Conservation (phyloP, 2,888 invertebrate genomes). For the Cantharis lateralis region DNA sequence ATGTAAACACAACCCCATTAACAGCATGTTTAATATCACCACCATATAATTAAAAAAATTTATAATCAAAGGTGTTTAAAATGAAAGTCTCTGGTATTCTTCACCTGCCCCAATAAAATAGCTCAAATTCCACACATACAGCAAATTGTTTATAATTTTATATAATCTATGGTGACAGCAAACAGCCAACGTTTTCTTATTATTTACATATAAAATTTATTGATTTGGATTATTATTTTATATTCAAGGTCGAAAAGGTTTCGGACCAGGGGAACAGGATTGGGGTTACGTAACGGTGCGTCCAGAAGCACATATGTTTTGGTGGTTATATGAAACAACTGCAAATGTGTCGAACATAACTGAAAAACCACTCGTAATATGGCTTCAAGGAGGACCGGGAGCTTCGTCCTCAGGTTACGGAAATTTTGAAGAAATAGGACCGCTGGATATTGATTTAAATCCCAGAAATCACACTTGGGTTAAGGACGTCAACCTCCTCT, state of each 20-base stretch:
- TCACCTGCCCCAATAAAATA: not conserved
- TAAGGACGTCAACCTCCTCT: slow-evolving; percentile 77
- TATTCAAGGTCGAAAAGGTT: slow-evolving; percentile 46
- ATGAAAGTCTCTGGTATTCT: not conserved
- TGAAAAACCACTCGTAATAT: slow-evolving; percentile 78
- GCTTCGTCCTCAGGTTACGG: slow-evolving; percentile 63
- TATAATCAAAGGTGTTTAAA: not conserved
- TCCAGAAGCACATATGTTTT: slow-evolving; percentile 80
- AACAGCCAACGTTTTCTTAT: not conserved
- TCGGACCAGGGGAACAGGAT: slow-evolving; percentile 69
- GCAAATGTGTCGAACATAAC: slow-evolving; percentile 60
- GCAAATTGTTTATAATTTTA: not conserved
- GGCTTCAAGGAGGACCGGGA: slow-evolving; percentile 91
- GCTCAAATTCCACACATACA: not conserved
- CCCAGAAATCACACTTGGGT: slow-evolving; percentile 80
- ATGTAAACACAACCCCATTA: not conserved
- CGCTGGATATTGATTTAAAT: slow-evolving; percentile 68
- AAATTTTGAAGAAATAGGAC: slow-evolving; percentile 83
- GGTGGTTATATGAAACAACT: slow-evolving; percentile 82
- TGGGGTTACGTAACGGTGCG: slow-evolving; percentile 77
- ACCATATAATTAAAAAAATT: not conserved
- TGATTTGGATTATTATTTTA: not conserved
- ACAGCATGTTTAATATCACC: not conserved
- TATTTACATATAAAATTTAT: not conserved
- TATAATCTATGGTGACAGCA: not conserved